These are phyloP conservation scores for Nycticryphes semicollaris DNA, from an alignment of 2,113 vertebrate species.

Conservation along the genomic window DNA sequence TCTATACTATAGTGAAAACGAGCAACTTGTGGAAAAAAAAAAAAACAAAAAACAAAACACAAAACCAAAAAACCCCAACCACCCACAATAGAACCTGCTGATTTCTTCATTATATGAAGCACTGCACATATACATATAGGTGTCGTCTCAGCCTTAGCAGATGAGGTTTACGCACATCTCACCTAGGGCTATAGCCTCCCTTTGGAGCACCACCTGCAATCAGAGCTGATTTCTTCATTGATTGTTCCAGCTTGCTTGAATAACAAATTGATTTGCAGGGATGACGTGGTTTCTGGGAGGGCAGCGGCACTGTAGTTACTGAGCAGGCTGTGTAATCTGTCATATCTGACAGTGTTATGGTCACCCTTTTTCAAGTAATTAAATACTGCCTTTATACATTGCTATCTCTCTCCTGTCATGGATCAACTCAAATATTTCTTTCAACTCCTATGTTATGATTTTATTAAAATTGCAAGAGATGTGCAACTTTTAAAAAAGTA, in stretches of 20 bases:
- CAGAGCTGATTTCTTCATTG: not conserved
- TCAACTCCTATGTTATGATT: not conserved
- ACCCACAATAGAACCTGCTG: not conserved
- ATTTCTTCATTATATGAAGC: not conserved
- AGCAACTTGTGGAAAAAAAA: not conserved
- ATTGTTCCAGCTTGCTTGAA: not conserved
- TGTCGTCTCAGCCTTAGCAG: not conserved
- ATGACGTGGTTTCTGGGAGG: not conserved
- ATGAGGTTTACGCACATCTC: not conserved
- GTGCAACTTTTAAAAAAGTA: not conserved
- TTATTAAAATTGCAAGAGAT: not conserved
- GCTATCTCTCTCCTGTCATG: not conserved
- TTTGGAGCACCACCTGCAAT: not conserved
- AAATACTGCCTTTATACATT: not conserved
- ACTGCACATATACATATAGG: not conserved
- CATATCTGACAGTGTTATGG: not conserved
- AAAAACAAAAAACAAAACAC: not conserved
- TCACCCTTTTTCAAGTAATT: not conserved
- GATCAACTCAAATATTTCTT: not conserved
- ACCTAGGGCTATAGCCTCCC: not conserved
- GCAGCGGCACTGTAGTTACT: not conserved
- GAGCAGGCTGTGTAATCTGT: not conserved
- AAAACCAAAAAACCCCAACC: not conserved
- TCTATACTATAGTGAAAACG: not conserved
- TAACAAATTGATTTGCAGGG: not conserved